Conservation (phyloP, 2,113 vertebrate species). For the Martes martes region DNA sequence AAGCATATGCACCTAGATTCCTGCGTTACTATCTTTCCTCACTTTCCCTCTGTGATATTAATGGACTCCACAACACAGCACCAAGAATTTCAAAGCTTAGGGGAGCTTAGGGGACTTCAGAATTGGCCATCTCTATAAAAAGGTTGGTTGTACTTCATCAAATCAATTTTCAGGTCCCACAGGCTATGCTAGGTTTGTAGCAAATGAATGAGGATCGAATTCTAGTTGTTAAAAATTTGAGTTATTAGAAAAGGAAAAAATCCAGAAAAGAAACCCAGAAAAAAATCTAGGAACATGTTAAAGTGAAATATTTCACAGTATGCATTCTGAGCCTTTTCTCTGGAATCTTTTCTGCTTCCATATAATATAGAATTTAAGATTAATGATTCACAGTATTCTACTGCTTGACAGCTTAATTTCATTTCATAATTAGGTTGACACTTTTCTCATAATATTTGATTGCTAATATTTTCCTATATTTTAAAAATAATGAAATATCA, state of each 20-base stretch:
- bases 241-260: background rate
- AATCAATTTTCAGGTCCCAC: background rate
- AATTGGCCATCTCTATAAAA: background rate
- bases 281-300: background rate
- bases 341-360: background rate
- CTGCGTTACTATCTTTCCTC: background rate
- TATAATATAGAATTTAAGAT: background rate
- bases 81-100: background rate
- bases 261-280: background rate
- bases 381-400: background rate
- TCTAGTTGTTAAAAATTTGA: background rate
- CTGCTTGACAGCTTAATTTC: background rate
- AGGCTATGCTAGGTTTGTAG: background rate
- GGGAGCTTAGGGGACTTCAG: background rate
- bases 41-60: background rate
- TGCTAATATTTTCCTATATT: conserved; percentile 32
- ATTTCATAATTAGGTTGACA: conserved; percentile 42
- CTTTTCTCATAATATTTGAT: conserved; percentile 22
- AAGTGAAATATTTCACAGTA: background rate
- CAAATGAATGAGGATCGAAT: background rate
- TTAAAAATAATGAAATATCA: conserved; percentile 36
- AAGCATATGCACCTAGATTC: background rate
- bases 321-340: background rate
- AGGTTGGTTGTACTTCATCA: background rate
- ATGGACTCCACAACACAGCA: background rate